These are phyloP conservation scores for Plumapathes pennacea DNA, from an alignment of 92 coral and sea anemone genomes.

Conservation along the genomic window DNA sequence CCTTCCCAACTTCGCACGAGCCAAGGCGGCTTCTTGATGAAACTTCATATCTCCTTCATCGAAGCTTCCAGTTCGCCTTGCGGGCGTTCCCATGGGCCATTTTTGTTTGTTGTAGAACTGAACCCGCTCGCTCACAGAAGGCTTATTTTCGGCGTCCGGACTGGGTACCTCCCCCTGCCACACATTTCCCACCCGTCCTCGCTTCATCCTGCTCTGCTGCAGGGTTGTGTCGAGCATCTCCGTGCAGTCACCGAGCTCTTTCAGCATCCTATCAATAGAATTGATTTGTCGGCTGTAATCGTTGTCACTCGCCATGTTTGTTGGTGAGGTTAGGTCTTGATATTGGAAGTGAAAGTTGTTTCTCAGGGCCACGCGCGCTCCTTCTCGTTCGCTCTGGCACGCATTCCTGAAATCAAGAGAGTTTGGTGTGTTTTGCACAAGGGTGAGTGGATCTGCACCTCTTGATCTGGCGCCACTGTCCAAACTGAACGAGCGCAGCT, in stretches of 20 bases:
- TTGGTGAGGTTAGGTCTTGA: constrained; percentile 36
- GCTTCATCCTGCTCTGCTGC: constrained; percentile 28
- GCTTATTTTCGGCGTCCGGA: not conserved
- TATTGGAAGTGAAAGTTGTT: constrained; percentile 39
- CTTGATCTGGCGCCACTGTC: constrained; percentile 62
- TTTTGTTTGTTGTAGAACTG: no score
- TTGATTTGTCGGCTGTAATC: constrained; percentile 62
- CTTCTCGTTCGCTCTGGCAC: constrained; percentile 12
- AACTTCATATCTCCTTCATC: constrained; percentile 60
- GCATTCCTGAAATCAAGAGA: constrained; percentile 39
- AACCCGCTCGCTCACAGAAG: not conserved
- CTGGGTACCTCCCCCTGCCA: no score
- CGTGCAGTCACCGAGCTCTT: constrained; percentile 78
- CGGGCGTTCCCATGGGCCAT: constrained; percentile 66
- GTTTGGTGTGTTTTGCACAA: constrained; percentile 56
- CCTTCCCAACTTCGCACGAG: constrained; percentile 1
- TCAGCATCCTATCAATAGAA: constrained; percentile 79
- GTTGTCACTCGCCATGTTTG: constrained; percentile 36
- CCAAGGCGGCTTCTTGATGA: not conserved
- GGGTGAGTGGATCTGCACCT: constrained; percentile 35
- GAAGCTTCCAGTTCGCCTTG: constrained; percentile 78
- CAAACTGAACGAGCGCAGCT: constrained; percentile 73
- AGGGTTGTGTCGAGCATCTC: constrained; percentile 63
- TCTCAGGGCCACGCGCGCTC: not conserved
- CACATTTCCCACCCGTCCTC: constrained; percentile 8